A percentile compares a stretch with the other conserved stretches of the same genome.
These are phyloP conservation scores for Teleogryllus occipitalis DNA, from an alignment of 1,140 invertebrate genomes.

Conservation along the genomic window DNA sequence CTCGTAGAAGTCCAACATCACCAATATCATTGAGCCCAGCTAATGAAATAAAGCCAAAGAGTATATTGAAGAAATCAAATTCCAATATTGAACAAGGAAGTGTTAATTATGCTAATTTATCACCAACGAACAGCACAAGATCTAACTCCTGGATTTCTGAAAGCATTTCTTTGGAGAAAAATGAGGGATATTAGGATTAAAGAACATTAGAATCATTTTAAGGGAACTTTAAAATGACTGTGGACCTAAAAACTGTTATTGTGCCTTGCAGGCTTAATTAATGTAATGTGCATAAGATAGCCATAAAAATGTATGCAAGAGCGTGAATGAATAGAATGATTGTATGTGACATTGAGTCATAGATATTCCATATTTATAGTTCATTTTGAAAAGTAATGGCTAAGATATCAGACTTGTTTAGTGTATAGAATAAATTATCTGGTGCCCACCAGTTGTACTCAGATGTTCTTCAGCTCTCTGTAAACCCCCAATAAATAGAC, in stretches of 20 bases:
- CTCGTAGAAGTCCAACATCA: slow-evolving; percentile 23
- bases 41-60: slow-evolving; percentile 30
- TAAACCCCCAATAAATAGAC: too few relatives aligned
- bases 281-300: too few relatives aligned
- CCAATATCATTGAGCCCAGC: slow-evolving; percentile 19
- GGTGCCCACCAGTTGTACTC: too few relatives aligned
- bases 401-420: too few relatives aligned
- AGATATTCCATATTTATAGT: too few relatives aligned
- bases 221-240: not conserved
- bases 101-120: slow-evolving; percentile 26
- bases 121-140: slow-evolving; percentile 22
- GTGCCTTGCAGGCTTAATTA: slow-evolving; percentile 14
- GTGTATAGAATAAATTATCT: too few relatives aligned
- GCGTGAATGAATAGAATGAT: too few relatives aligned
- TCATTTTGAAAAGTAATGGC: too few relatives aligned
- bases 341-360: too few relatives aligned
- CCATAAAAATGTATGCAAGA: too few relatives aligned
- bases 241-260: not conserved
- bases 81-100: slow-evolving; percentile 30
- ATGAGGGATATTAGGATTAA: not conserved
- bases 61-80: slow-evolving; percentile 33
- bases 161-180: slow-evolving; percentile 7
- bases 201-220: not conserved
- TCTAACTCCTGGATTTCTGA: slow-evolving; percentile 24
- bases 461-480: too few relatives aligned